Evolutionary conservation across 2,888 invertebrate genomes (phyloP).

Genomic region (Aporophyla lueneburgensis): DNA sequence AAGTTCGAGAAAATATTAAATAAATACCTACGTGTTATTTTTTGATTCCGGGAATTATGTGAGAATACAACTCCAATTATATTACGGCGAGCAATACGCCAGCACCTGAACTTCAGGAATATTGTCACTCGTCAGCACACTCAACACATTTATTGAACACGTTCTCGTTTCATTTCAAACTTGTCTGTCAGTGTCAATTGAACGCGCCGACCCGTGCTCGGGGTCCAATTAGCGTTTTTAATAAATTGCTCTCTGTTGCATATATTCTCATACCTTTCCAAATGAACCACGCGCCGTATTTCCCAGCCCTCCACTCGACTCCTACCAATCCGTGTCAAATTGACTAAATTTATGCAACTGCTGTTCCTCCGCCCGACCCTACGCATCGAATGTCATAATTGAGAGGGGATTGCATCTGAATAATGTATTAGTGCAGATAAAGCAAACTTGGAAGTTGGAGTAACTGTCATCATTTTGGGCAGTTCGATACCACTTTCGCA

Average conservation of each 20-base stretch:
- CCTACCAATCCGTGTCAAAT: slow-evolving; percentile 82
- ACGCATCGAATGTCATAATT: slow-evolving; percentile 88
- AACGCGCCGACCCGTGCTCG: slow-evolving; percentile 55
- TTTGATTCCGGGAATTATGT: slow-evolving; percentile 1
- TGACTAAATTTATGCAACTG: slow-evolving; percentile 89
- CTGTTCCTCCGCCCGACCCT: slow-evolving; percentile 71
- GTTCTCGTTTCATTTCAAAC: slow-evolving; percentile 65
- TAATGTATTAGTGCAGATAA: slow-evolving; percentile 79
- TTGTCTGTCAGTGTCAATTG: slow-evolving; percentile 63
- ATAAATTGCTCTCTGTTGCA: slow-evolving; percentile 65
- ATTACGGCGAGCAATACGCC: slow-evolving; percentile 4
- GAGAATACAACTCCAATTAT: slow-evolving; percentile 10
- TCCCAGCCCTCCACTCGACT: slow-evolving; percentile 51
- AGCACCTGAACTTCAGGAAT: slow-evolving; percentile 34
- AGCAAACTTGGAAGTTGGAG: slow-evolving; percentile 67
- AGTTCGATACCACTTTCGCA: slow-evolving; percentile 48
- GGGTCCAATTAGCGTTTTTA: slow-evolving; percentile 69
- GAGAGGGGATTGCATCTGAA: slow-evolving; percentile 77
- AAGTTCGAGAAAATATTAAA: background rate
- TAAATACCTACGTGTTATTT: slow-evolving; percentile 8
- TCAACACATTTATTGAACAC: slow-evolving; percentile 60
- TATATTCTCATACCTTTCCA: slow-evolving; percentile 66
- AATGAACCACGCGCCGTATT: slow-evolving; percentile 57
- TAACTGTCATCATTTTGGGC: slow-evolving; percentile 65
- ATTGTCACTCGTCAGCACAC: slow-evolving; percentile 33